A percentile compares a stretch with the other conserved stretches of the same genome.
Conservation (phyloP, 2,888 invertebrate genomes). For the Limenitis camilla region DNA sequence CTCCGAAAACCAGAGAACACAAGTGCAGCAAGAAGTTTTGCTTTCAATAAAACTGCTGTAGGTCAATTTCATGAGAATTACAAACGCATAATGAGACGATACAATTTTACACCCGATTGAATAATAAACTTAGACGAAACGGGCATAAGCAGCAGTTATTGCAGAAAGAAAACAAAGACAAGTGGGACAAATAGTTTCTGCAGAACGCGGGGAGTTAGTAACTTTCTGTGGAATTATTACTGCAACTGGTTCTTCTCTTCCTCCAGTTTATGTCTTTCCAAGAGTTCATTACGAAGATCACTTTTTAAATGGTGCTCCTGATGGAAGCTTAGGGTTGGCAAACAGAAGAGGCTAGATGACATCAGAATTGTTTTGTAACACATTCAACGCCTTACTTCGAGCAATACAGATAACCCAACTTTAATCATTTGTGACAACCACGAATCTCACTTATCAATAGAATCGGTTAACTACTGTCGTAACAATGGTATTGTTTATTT, state of each 20-base stretch:
- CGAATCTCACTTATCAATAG: constrained; percentile 24
- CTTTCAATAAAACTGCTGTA: too few species aligned
- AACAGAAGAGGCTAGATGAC: neutral
- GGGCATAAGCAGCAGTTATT: constrained; percentile 6
- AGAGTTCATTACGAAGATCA: too few species aligned
- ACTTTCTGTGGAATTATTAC: constrained; percentile 1
- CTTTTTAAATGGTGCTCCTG: too few species aligned
- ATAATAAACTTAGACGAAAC: too few species aligned
- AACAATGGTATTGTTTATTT: constrained; percentile 26
- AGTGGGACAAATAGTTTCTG: constrained; percentile 5
- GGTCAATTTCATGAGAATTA: neutral
- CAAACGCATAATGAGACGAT: neutral
- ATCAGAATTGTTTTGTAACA: constrained; percentile 21
- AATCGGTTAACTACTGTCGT: constrained; percentile 9
- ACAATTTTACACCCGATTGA: constrained; percentile 5
- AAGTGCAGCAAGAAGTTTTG: too few species aligned
- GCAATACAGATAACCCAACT: constrained; percentile 22
- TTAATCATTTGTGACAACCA: constrained; percentile 27
- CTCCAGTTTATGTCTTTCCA: neutral
- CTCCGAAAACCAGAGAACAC: constrained; percentile 6
- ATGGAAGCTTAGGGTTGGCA: too few species aligned
- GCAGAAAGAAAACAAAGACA: constrained; percentile 3
- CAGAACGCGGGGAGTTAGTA: constrained; percentile 1
- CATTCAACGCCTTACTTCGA: constrained; percentile 20
- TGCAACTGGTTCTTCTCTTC: constrained; percentile 1